Evolutionary conservation across 1,140 invertebrate genomes (phyloP).

Genomic region (Drosophila trapezifrons): DNA sequence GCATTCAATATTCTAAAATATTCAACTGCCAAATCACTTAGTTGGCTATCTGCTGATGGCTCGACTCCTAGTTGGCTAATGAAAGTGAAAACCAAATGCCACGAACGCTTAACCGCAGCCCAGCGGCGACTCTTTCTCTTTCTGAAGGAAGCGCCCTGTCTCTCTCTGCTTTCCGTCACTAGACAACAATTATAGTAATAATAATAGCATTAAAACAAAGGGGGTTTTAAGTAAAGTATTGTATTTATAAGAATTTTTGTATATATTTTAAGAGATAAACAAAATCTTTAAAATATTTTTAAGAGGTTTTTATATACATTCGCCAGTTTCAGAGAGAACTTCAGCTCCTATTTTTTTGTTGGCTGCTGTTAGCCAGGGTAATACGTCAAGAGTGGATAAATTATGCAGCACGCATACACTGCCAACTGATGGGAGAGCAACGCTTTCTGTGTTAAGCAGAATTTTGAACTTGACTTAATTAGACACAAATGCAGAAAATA

Average conservation of each 20-base stretch:
- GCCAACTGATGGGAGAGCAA: constrained; percentile 38
- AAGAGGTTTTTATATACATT: neutral
- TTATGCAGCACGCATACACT: constrained; percentile 59
- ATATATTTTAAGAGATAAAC: neutral
- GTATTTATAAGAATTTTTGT: neutral
- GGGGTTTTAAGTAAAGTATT: too few species aligned
- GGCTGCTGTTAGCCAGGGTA: neutral
- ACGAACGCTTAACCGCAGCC: constrained; percentile 17
- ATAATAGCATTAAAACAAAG: too few species aligned
- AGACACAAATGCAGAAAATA: constrained; percentile 65
- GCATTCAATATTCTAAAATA: constrained; percentile 57
- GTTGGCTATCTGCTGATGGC: constrained; percentile 30
- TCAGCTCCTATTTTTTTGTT: neutral
- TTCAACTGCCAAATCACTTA: constrained; percentile 62
- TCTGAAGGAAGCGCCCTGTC: too few species aligned
- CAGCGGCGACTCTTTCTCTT: neutral
- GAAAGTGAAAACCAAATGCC: constrained; percentile 64
- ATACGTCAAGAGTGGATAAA: constrained; percentile 45
- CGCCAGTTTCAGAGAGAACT: too few species aligned
- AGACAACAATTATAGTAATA: neutral
- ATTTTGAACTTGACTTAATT: constrained; percentile 80
- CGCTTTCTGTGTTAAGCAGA: constrained; percentile 56
- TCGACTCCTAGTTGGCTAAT: constrained; percentile 37
- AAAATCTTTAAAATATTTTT: neutral
- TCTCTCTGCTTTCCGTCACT: neutral